Base-by-base conservation (phyloP, 2,888 invertebrate genomes). In the Coleophora flavipennella region DNA sequence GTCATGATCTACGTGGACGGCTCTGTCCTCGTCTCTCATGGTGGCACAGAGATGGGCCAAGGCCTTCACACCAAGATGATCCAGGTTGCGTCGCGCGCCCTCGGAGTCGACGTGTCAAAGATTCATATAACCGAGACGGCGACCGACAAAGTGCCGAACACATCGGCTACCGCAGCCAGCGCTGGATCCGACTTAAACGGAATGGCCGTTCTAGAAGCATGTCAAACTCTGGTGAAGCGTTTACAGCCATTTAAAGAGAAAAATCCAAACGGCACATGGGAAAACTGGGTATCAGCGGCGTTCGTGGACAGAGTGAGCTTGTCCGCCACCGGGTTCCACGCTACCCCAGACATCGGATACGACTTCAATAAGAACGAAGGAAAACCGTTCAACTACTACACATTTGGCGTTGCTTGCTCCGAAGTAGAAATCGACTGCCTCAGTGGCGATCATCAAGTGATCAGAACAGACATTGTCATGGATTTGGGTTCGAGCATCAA, bases 31-130 rank as follows among this genome's bases (percentile, higher is more conserved):
- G 57, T 98, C 12, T 90, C 92, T 1, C 96, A 96, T 64, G 96
- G 95, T 27, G 97, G 97, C n/a, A 92, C 93, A 8, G 98, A 98
- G 86, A 97, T 98, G 92, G 98, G 98, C 0, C 98, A 98, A 80
- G 98, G 98, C 1, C 81, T 99, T 3, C 94, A 97, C 65, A 98
- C 95, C 0, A 98, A 98, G 86, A 95, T 97, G 92, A 91, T 95
- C 39, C 97, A 97, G 88, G 91, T 95, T 9, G 94, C 95, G 3
- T 92, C 94, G 33, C 86, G 91, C 45, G 87, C 86, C 0, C 77
- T 96, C 10, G 90, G 87, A 36, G 88, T 94, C 27, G 89, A 92
- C 3, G 66, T 87, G 0, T 88, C 90, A 0, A 88, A 89, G 57
- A 94, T 96, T 54, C 92, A 94, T 62, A 90, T 95, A 10, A 88